A percentile compares a stretch with the other conserved stretches of the same genome.
These are phyloP conservation scores for Dexiosoma caninum DNA, from an alignment of 2,888 invertebrate genomes.

Conservation along the genomic window DNA sequence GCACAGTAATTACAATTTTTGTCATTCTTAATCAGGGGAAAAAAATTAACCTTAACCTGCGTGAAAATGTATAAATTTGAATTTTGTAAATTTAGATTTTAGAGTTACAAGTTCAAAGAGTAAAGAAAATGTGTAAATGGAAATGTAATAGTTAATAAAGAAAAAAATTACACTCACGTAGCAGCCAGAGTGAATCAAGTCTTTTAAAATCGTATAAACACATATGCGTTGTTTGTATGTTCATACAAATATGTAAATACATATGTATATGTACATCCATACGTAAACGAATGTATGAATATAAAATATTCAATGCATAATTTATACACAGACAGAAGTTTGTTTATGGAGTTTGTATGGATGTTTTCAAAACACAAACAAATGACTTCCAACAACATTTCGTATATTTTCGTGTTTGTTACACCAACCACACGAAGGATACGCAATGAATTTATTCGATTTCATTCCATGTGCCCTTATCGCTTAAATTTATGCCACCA, in stretches of 20 bases:
- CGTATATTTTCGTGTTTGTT: background rate
- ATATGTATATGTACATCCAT: too few relatives aligned
- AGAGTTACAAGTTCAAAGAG: too few relatives aligned
- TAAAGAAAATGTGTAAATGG: too few relatives aligned
- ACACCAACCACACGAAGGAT: background rate
- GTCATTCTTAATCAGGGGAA: too few relatives aligned
- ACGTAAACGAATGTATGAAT: background rate
- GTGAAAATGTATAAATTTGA: too few relatives aligned
- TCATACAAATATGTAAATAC: background rate
- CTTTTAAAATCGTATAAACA: background rate
- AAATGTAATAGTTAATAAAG: too few relatives aligned
- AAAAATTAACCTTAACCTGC: too few relatives aligned
- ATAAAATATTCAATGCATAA: background rate
- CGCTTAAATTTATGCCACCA: slow-evolving; percentile 39
- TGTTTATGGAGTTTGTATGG: too few relatives aligned
- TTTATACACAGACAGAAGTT: too few relatives aligned
- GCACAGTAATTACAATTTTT: too few relatives aligned
- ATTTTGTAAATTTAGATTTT: too few relatives aligned
- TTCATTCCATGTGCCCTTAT: slow-evolving; percentile 30
- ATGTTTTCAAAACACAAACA: background rate
- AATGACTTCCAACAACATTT: background rate
- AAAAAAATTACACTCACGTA: too few relatives aligned
- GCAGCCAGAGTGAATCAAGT: background rate
- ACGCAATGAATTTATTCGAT: slow-evolving; percentile 31
- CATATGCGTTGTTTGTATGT: background rate